Base-by-base conservation (phyloP, 64 coral and sea anemone species). In the Orbicella faveolata region DNA sequence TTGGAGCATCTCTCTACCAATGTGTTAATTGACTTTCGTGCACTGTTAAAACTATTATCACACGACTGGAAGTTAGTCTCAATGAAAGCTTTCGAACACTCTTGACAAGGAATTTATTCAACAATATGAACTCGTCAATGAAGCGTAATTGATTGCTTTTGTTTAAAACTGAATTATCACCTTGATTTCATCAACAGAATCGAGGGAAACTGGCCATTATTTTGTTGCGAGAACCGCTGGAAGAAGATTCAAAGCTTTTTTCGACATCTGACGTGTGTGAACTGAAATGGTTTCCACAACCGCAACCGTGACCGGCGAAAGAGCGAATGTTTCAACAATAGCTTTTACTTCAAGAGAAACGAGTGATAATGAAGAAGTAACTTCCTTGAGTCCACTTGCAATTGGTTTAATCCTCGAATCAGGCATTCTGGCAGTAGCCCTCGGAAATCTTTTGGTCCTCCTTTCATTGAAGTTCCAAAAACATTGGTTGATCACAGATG, bases 381-480 rank as follows among this genome's bases (percentile, higher is more conserved):
- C 63, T 52, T 30, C 36, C 16, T 65, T 89, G 63, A 94, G 63
- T 44, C 82, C 83, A 79, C 59, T 94, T 12, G 57, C 63, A 14
- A 74, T 90, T 36, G 95, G 95, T 25, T 72, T 97, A 80, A 41
- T 94, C 34, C 83, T 97, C 36, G 91, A 97, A 61, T 19, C 80
- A 61, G 78, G 84, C 2, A 89, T 93, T 70, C 35, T 94, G 44
- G 48, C 74, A 0, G 92, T 91, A 3, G 89, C 76, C 20, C 67
- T 97, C 1, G 92, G 92, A 41, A 97, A 97, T 83, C 79, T 97
- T 69, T 64, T 97, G 23, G 95, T 97, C 0, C 61, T 99, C 48
- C n/a, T 96, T 19, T 92, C 94, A n/a, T 55, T 99, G 15, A 52
- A 64, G 34, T 73, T 88, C 37, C 93, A 88, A 52, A 99, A 93